These are phyloP conservation scores for Diarsia mendica DNA, from an alignment of 2,888 invertebrate genomes.

Conservation along the genomic window DNA sequence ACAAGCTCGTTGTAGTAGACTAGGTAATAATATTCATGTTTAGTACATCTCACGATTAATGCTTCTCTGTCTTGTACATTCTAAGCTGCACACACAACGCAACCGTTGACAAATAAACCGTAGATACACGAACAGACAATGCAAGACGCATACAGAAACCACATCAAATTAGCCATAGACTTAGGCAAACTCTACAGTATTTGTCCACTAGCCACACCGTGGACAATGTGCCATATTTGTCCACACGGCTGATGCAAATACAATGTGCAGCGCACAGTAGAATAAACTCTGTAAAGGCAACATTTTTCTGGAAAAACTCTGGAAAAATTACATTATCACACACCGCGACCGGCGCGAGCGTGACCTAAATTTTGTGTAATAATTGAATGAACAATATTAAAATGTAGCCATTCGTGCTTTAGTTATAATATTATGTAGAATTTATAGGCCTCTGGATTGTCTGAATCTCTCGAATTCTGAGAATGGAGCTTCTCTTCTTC, in stretches of 20 bases:
- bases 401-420: slow-evolving; percentile 15
- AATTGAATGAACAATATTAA: slow-evolving; percentile 40
- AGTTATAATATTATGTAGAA: slow-evolving; percentile 4
- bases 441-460: not conserved
- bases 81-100: not conserved
- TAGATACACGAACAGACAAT: slow-evolving; percentile 2
- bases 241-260: slow-evolving; percentile 14
- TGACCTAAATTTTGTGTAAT: slow-evolving; percentile 33
- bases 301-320: slow-evolving; percentile 27
- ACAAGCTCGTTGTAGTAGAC: no score
- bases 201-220: slow-evolving; percentile 20
- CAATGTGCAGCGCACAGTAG: not conserved
- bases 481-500: no score
- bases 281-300: slow-evolving; percentile 18
- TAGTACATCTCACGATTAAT: not conserved
- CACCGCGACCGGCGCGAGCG: slow-evolving; percentile 8
- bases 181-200: slow-evolving; percentile 17
- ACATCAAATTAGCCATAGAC: slow-evolving; percentile 30
- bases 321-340: slow-evolving; percentile 40
- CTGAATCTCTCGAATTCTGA: not conserved
- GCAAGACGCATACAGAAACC: slow-evolving; percentile 29
- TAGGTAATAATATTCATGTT: not conserved
- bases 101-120: slow-evolving; percentile 21
- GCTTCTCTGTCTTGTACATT: not conserved
- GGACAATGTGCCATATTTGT: slow-evolving; percentile 31